Conservation (phyloP, 2,797 vertebrate genomes). For the Parauchenoglanis ngamensis region DNA sequence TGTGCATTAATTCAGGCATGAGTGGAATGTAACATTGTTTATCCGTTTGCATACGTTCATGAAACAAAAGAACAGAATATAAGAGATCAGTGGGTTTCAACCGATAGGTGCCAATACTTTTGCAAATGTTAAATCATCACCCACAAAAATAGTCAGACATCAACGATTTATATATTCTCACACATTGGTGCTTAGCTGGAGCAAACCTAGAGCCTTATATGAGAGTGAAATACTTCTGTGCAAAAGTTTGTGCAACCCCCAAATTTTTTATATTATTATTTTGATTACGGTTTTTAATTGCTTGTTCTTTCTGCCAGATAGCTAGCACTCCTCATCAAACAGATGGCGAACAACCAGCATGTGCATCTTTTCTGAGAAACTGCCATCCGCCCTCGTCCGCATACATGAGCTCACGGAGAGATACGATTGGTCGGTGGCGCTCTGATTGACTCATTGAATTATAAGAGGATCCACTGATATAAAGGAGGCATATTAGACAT, state of each 20-base stretch:
- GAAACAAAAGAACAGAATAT: neutral
- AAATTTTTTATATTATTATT: neutral
- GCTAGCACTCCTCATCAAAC: neutral
- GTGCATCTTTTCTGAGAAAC: neutral
- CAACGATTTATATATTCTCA: neutral
- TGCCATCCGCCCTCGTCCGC: neutral
- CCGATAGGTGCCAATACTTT: neutral
- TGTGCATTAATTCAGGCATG: constrained; percentile 13
- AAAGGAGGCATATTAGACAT: neutral
- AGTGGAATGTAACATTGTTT: neutral
- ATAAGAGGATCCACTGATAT: neutral
- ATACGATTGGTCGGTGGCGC: neutral
- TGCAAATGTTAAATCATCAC: neutral
- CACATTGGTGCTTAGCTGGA: too few species aligned
- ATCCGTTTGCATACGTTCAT: constrained; percentile 1
- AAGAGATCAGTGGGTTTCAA: neutral
- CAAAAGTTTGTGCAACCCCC: neutral
- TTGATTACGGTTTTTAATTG: neutral
- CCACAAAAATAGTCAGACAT: neutral
- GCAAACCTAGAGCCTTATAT: neutral
- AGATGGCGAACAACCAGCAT: neutral
- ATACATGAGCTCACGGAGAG: neutral
- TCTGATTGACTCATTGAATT: neutral
- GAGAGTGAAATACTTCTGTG: neutral
- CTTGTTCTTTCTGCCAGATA: too few species aligned